Base-by-base conservation (phyloP, 2,888 invertebrate genomes). In the Phengaris arion region DNA sequence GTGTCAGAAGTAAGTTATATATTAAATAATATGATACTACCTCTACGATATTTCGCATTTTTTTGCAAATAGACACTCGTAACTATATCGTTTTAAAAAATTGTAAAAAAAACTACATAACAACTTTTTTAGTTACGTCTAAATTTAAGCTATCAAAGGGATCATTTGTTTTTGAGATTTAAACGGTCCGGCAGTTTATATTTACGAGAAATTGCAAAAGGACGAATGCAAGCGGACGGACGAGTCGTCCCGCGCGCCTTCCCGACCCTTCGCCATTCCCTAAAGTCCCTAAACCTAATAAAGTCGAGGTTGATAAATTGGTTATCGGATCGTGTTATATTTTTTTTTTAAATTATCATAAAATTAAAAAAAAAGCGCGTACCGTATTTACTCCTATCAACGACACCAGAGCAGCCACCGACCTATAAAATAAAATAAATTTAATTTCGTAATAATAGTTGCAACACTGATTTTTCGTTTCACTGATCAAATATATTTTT, bases 121-220 rank as follows among this genome's bases (percentile, higher is more conserved):
- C 6, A 59, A 22, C 8, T n/a, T 57, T 8, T 57, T 7, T 2
- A 57, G 22, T 22, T 22, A 22, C 8, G 46, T 6, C 6, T 52
- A 46, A 12, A 13, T 68, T 13, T 68, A 12, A 68, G 45, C 10
- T 35, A 8, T n/a, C 15, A 35, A 10, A 51, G 51, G 51, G 12
- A 12, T 68, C 22, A 54, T 68, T 68, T 52, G 64, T 46, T 46
- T 75, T 69, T 12, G 15, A n/a, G 69, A 46, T 48, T 75, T 57
- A 48, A 55, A 35, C 64, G 64, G 35, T 59, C 74, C 45, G 68
- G 74, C 75, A n/a, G 83, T 83, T 84, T 82, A 83, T 83, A 80
- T 85, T 89, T 89, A 86, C 83, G 85, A 85, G 85, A 91, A 89
- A 88, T 88, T 87, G 88, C 90, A 92, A 93, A 92, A 93, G 80